Conservation (phyloP, 2,797 vertebrate species). For the Gymnodraco acuticeps region DNA sequence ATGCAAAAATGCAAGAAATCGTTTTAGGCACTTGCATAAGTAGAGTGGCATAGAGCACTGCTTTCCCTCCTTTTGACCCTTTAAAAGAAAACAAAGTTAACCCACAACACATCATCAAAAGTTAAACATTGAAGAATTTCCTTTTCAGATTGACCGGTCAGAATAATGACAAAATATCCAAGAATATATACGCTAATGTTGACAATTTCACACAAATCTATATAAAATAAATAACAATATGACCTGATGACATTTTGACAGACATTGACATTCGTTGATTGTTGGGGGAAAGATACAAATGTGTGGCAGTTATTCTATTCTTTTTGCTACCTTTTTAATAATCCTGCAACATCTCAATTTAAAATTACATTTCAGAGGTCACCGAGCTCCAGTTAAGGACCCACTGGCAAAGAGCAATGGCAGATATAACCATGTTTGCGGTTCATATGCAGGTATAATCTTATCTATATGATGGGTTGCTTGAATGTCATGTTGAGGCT, state of each 20-base stretch:
- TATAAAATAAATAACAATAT: no score
- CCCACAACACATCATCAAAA: neutral
- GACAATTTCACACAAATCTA: no score
- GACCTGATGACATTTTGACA: no score
- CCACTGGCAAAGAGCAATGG: neutral
- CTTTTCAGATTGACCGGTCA: neutral
- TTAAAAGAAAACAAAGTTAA: neutral
- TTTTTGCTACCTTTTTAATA: neutral
- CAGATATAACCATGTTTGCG: neutral
- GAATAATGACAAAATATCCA: no score
- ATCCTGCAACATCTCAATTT: neutral
- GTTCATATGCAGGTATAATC: neutral
- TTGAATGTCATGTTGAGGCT: conserved; percentile 18
- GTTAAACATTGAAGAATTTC: neutral
- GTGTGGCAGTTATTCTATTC: neutral
- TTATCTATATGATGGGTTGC: neutral
- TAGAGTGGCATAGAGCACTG: neutral
- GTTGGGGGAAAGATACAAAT: no score
- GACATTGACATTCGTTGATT: no score
- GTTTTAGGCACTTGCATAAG: neutral
- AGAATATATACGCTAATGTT: no score
- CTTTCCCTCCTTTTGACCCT: neutral
- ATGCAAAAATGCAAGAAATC: neutral
- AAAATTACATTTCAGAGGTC: neutral
- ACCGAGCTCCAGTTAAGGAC: neutral